Percentiles rank a stretch among this genome's conserved stretches.
phyloP scores from a whole-genome alignment of 2,113 vertebrate species.

The Psilopogon haemacephalus region DNA sequence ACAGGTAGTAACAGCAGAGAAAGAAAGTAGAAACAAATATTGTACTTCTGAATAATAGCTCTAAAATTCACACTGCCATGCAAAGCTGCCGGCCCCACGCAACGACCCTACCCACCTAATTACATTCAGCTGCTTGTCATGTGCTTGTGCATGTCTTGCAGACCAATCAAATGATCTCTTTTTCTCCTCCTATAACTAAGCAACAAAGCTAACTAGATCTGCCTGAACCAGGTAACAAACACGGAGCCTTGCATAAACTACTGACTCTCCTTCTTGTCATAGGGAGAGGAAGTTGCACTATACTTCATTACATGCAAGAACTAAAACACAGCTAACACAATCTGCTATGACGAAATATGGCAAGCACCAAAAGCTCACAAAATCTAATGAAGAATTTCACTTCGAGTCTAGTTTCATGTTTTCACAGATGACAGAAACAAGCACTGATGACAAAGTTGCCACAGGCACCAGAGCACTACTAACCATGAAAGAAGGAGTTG shows the following conservation, averaged over 20 bases:
- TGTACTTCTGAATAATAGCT: neutral
- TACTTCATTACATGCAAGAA: neutral
- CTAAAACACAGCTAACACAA: neutral
- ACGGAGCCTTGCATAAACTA: neutral
- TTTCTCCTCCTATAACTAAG: slow-evolving; percentile 2
- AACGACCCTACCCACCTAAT: slow-evolving; percentile 72
- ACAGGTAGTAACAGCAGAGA: neutral
- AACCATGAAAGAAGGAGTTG: fast-evolving
- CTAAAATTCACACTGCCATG: neutral
- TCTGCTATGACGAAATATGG: neutral
- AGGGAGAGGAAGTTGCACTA: neutral
- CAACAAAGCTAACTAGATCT: neutral
- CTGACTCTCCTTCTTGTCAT: neutral
- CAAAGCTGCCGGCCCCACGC: slow-evolving; percentile 19
- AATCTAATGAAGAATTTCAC: neutral
- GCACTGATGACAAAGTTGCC: neutral
- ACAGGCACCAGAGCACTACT: neutral
- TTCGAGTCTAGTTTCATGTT: neutral
- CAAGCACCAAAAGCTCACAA: neutral
- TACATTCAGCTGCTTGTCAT: slow-evolving; percentile 87
- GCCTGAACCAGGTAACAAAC: neutral
- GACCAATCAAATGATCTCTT: slow-evolving; percentile 77
- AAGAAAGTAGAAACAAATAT: neutral
- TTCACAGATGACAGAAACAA: neutral
- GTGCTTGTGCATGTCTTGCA: slow-evolving; percentile 59